These are phyloP conservation scores for Chrysopilus asiliformis DNA, from an alignment of 2,888 invertebrate species.

Conservation along the genomic window DNA sequence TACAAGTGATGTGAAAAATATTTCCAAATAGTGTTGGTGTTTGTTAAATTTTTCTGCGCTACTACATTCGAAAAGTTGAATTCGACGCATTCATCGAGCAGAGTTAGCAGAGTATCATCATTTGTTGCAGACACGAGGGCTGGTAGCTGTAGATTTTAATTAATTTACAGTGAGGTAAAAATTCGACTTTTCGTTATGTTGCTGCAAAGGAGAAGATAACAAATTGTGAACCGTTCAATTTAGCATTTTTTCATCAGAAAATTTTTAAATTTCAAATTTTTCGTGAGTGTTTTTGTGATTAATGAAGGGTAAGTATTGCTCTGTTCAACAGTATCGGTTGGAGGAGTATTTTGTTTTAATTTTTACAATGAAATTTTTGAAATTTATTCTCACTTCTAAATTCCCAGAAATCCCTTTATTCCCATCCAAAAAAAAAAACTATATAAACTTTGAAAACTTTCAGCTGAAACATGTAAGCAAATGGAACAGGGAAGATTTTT, in stretches of 20 bases:
- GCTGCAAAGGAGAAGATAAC: too few relatives aligned
- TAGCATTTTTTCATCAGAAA: too few relatives aligned
- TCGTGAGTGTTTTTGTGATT: not conserved
- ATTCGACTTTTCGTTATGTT: slow-evolving; percentile 2
- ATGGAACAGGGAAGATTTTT: too few relatives aligned
- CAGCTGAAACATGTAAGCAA: too few relatives aligned
- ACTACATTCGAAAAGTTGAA: too few relatives aligned
- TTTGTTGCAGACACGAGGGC: slow-evolving; percentile 9
- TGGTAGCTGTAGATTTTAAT: slow-evolving; percentile 25
- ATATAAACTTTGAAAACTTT: slow-evolving; percentile 7
- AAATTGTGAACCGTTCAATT: too few relatives aligned
- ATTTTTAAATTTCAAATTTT: too few relatives aligned
- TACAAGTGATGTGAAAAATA: too few relatives aligned
- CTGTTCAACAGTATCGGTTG: slow-evolving; percentile 44
- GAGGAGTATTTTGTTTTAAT: slow-evolving; percentile 25
- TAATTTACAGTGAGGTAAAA: slow-evolving; percentile 26
- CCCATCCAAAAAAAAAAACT: slow-evolving; percentile 1
- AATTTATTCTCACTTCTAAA: slow-evolving; percentile 7
- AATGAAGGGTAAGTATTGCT: slow-evolving; percentile 38
- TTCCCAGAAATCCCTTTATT: slow-evolving; percentile 7
- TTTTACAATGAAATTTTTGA: slow-evolving; percentile 8
- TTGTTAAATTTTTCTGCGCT: too few relatives aligned
- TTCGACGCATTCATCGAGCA: too few relatives aligned
- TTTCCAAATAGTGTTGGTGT: too few relatives aligned
- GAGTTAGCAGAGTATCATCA: slow-evolving; percentile 2